Percentiles rank a stretch among this genome's conserved stretches.
Evolutionary conservation across 2,888 invertebrate species (phyloP).

Genomic region (Lepidochitona cinerea): DNA sequence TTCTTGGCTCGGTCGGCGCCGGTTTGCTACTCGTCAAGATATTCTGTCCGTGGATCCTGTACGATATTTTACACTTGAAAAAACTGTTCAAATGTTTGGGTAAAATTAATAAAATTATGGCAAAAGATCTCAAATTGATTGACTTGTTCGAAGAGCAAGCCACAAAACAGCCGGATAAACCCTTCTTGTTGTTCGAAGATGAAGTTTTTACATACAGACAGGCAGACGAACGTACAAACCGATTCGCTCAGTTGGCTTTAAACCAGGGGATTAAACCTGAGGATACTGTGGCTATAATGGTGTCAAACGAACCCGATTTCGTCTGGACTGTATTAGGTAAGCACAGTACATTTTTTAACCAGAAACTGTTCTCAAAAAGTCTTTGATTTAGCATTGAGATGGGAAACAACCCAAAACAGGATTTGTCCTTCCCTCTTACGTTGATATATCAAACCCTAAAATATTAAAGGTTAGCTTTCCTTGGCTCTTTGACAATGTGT

Average conservation of each 20-base stretch:
- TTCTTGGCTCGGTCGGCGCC: background rate
- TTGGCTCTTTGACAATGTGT: no score
- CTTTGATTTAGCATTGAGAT: no score
- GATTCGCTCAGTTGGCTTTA: conserved; percentile 48
- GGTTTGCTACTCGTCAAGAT: background rate
- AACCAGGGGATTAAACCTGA: conserved; percentile 44
- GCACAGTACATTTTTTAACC: no score
- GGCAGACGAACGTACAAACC: conserved; percentile 50
- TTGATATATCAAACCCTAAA: no score
- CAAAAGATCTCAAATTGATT: conserved; percentile 23
- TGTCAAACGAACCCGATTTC: conserved; percentile 60
- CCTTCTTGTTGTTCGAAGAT: conserved; percentile 49
- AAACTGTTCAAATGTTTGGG: background rate
- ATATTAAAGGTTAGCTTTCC: no score
- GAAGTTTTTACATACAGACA: conserved; percentile 49
- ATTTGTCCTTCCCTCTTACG: no score
- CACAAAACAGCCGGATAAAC: conserved; percentile 36
- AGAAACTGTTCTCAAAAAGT: no score
- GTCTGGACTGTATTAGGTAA: conserved; percentile 63
- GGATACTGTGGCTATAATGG: conserved; percentile 58
- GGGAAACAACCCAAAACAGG: no score
- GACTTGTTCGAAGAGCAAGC: conserved; percentile 50
- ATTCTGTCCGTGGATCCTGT: background rate
- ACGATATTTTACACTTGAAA: background rate
- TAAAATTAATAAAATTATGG: background rate